Percentiles rank a stretch among this genome's conserved stretches.
These are phyloP conservation scores for Nymphalis c-album DNA, from an alignment of 2,888 invertebrate species.

Conservation along the genomic window DNA sequence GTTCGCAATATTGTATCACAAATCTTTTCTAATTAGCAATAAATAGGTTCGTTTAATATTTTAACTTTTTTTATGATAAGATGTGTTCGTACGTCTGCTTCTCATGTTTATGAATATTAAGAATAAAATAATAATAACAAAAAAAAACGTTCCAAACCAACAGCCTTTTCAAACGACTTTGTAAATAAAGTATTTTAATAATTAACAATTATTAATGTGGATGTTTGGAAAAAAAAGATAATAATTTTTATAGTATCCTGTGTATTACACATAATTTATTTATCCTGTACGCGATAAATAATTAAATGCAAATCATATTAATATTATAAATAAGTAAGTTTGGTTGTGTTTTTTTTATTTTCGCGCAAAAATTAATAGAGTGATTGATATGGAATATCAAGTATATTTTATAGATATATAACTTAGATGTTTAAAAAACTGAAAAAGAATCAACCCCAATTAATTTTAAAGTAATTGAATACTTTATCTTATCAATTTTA, in stretches of 20 bases:
- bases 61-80: slow-evolving; percentile 25
- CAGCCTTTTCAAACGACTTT: background rate
- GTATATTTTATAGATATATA: no score
- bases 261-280: no score
- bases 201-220: slow-evolving; percentile 4
- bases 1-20: slow-evolving; percentile 28
- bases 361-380: no score
- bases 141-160: slow-evolving; percentile 18
- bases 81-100: slow-evolving; percentile 14
- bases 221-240: background rate
- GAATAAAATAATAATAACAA: slow-evolving; percentile 16
- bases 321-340: no score
- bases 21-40: slow-evolving; percentile 31
- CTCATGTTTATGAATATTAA: slow-evolving; percentile 21
- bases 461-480: no score
- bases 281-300: no score
- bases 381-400: no score
- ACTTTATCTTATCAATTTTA: no score
- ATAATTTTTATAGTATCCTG: background rate
- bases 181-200: background rate
- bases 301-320: no score
- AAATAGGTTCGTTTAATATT: slow-evolving; percentile 26
- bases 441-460: no score
- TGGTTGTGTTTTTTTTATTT: no score
- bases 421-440: no score